These are phyloP conservation scores for Meriones unguiculatus DNA, from an alignment of 2,113 vertebrate genomes.

Conservation along the genomic window DNA sequence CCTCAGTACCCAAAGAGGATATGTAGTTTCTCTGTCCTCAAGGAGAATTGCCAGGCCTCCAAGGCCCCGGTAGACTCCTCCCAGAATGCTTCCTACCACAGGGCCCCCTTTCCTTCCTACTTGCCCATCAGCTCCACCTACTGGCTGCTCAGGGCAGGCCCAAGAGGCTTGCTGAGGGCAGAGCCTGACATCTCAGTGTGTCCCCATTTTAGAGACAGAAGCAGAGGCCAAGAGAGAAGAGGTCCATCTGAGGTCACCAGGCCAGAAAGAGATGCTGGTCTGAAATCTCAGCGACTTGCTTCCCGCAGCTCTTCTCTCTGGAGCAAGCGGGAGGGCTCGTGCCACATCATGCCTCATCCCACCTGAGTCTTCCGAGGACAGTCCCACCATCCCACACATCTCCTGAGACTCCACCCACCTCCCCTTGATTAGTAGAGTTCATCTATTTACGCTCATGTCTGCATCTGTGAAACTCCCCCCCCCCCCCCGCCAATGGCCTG, in stretches of 20 bases:
- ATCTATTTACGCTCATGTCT: background rate
- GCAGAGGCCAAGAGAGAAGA: background rate
- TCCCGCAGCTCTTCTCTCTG: background rate
- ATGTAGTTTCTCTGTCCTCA: background rate
- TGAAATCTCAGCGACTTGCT: background rate
- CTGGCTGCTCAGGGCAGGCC: background rate
- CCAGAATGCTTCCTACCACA: background rate
- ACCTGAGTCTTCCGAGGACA: background rate
- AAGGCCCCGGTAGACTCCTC: background rate
- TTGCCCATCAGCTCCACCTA: constrained; percentile 26
- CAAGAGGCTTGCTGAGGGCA: background rate
- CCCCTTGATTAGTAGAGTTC: background rate
- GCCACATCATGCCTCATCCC: rapidly evolving
- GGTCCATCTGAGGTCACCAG: background rate
- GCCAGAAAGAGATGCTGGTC: background rate
- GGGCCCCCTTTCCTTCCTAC: background rate
- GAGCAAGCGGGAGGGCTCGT: background rate
- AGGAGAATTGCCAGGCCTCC: background rate
- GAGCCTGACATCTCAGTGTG: background rate
- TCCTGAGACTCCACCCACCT: background rate
- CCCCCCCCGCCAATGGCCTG: background rate
- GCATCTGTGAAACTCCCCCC: background rate
- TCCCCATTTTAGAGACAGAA: background rate
- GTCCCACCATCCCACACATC: too few species aligned
- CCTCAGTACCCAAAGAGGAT: background rate